A percentile compares a stretch with the other conserved stretches of the same genome.
These are phyloP conservation scores for Tamias sibiricus DNA, from an alignment of 2,113 vertebrate genomes.

Conservation along the genomic window DNA sequence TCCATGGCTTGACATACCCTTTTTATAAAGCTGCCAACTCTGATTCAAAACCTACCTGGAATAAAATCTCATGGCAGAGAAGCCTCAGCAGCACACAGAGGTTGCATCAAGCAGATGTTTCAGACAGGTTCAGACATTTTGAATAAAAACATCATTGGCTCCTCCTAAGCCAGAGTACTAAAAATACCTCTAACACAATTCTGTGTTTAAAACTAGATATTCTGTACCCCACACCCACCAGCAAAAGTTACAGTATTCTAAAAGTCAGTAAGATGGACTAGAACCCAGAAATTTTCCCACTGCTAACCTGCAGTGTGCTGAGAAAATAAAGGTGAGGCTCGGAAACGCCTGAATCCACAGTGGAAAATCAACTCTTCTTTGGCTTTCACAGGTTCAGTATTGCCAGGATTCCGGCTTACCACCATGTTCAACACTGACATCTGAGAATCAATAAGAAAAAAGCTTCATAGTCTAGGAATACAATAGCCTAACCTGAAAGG, in stretches of 20 bases:
- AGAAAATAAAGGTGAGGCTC: slow-evolving; percentile 94
- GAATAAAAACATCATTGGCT: slow-evolving; percentile 54
- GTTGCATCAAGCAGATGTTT: slow-evolving; percentile 67
- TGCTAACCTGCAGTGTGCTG: slow-evolving; percentile 95
- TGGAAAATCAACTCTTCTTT: slow-evolving; percentile 98
- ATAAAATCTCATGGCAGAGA: slow-evolving; percentile 58
- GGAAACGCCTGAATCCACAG: slow-evolving; percentile 96
- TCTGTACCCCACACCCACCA: not conserved
- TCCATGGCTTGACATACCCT: not conserved
- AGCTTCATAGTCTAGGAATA: not conserved
- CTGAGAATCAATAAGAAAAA: slow-evolving; percentile 82
- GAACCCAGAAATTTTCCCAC: not conserved
- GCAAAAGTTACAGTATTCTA: not conserved
- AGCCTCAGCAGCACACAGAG: slow-evolving; percentile 69
- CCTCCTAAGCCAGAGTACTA: slow-evolving; percentile 65
- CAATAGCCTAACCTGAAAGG: slow-evolving; percentile 31
- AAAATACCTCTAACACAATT: slow-evolving; percentile 35
- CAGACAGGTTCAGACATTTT: slow-evolving; percentile 71
- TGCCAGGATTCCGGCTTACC: slow-evolving; percentile 91
- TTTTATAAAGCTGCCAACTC: slow-evolving; percentile 20
- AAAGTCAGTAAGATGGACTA: not conserved
- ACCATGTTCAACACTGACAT: slow-evolving; percentile 97
- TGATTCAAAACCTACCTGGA: slow-evolving; percentile 31
- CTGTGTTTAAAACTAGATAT: not conserved
- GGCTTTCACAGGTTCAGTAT: slow-evolving; percentile 91